A percentile compares a stretch with the other conserved stretches of the same genome.
Evolutionary conservation across 2,888 invertebrate genomes (phyloP).

Genomic region (Blera fallax): DNA sequence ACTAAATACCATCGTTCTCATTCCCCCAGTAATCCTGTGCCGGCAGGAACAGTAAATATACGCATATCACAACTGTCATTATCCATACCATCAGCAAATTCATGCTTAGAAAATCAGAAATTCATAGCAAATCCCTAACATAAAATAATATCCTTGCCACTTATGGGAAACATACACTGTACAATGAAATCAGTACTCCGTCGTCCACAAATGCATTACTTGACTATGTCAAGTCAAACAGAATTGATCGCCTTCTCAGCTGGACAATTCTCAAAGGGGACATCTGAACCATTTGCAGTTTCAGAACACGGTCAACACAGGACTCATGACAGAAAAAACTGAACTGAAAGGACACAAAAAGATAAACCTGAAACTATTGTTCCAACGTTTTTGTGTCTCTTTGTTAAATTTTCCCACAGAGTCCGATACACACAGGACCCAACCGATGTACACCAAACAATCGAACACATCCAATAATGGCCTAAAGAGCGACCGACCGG

Average conservation of each 20-base stretch:
- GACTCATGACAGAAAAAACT: neutral
- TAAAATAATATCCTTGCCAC: slow-evolving; percentile 33
- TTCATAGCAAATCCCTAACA: slow-evolving; percentile 6
- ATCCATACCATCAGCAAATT: no score
- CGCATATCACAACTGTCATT: no score
- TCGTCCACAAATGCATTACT: slow-evolving; percentile 43
- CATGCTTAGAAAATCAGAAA: neutral
- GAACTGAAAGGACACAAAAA: neutral
- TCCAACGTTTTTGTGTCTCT: slow-evolving; percentile 39
- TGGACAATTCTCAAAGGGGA: slow-evolving; percentile 56
- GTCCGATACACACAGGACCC: slow-evolving; percentile 9
- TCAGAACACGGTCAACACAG: slow-evolving; percentile 53
- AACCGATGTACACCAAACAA: slow-evolving; percentile 66
- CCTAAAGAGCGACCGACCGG: slow-evolving; percentile 24
- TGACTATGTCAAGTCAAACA: slow-evolving; percentile 65
- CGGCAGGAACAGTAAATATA: no score
- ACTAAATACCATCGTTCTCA: no score
- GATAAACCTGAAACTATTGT: slow-evolving; percentile 37
- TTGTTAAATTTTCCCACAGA: slow-evolving; percentile 51
- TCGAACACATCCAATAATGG: slow-evolving; percentile 71
- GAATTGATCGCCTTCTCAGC: slow-evolving; percentile 59
- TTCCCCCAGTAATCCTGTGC: no score
- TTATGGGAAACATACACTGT: slow-evolving; percentile 4
- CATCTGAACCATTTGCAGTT: slow-evolving; percentile 52
- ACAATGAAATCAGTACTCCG: slow-evolving; percentile 24